Evolutionary conservation across 2,888 invertebrate species (phyloP).

Genomic region (Hypercompe scribonia): DNA sequence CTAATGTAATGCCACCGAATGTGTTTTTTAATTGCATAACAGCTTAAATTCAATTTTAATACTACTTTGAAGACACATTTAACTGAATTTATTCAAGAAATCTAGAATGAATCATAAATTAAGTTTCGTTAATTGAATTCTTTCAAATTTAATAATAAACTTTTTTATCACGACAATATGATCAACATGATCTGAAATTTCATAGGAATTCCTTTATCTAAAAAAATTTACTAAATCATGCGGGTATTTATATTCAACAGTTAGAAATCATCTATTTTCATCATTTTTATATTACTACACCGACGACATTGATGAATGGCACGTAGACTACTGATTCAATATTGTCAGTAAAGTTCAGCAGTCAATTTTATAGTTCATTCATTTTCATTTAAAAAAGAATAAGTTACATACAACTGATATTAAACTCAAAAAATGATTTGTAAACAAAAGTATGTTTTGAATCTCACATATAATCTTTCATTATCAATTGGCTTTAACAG

Average conservation of each 20-base stretch:
- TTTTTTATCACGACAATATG: no score
- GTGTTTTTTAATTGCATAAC: neutral
- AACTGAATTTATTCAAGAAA: neutral
- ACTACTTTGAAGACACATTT: neutral
- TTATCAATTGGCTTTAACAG: no score
- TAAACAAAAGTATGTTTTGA: neutral
- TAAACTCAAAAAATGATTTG: no score
- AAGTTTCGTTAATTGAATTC: neutral
- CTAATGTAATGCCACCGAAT: no score
- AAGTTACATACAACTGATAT: neutral
- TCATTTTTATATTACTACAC: constrained; percentile 14
- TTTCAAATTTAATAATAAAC: no score
- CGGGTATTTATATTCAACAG: neutral
- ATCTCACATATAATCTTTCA: neutral
- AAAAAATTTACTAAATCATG: neutral
- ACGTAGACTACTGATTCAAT: neutral
- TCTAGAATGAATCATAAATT: neutral
- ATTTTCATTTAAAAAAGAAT: neutral
- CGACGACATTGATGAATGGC: constrained; percentile 11
- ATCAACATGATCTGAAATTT: neutral
- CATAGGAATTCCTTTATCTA: neutral
- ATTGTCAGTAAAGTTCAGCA: neutral
- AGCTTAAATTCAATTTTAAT: no score
- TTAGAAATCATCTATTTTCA: neutral
- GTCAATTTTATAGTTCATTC: neutral